These are phyloP conservation scores for Drosophila kuntzei DNA, from an alignment of 2,888 invertebrate species.

Conservation along the genomic window DNA sequence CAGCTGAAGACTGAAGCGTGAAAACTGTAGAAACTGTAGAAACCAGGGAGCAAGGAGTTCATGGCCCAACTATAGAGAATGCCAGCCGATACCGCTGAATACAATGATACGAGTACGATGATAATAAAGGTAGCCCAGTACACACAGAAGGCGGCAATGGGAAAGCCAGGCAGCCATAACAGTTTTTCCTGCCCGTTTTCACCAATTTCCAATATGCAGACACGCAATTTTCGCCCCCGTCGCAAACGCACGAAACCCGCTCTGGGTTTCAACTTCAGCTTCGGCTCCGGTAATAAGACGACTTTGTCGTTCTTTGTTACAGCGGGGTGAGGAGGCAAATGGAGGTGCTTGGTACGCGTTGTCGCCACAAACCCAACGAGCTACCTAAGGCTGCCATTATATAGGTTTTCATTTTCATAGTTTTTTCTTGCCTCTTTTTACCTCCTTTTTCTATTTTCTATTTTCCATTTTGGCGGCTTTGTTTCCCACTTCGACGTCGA, in stretches of 20 bases:
- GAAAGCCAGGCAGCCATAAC: conserved; percentile 33
- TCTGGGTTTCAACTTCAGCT: conserved; percentile 3
- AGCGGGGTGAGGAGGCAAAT: background rate
- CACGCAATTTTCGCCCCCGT: conserved; percentile 69
- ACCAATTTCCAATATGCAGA: conserved; percentile 54
- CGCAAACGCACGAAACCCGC: conserved; percentile 41
- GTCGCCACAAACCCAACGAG: conserved; percentile 57
- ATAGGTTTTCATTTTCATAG: conserved; percentile 64
- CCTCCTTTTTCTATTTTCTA: conserved; percentile 13
- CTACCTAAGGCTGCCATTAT: conserved; percentile 53
- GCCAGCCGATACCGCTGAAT: conserved; percentile 37
- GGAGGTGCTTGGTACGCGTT: conserved; percentile 75
- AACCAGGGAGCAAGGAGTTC: conserved; percentile 26
- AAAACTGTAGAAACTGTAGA: background rate
- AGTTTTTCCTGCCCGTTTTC: conserved; percentile 45
- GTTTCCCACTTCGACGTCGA: conserved; percentile 22
- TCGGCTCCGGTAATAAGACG: conserved; percentile 56
- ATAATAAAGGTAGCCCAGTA: conserved; percentile 44
- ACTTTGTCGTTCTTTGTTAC: conserved; percentile 13
- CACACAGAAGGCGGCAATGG: conserved; percentile 9
- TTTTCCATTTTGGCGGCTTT: conserved; percentile 36
- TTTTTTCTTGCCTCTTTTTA: conserved; percentile 37
- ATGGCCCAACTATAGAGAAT: conserved; percentile 34
- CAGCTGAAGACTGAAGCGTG: background rate
- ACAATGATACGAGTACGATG: conserved; percentile 64